phyloP scores from a whole-genome alignment of 1,140 invertebrate genomes.

The Steinernema khuongi region DNA sequence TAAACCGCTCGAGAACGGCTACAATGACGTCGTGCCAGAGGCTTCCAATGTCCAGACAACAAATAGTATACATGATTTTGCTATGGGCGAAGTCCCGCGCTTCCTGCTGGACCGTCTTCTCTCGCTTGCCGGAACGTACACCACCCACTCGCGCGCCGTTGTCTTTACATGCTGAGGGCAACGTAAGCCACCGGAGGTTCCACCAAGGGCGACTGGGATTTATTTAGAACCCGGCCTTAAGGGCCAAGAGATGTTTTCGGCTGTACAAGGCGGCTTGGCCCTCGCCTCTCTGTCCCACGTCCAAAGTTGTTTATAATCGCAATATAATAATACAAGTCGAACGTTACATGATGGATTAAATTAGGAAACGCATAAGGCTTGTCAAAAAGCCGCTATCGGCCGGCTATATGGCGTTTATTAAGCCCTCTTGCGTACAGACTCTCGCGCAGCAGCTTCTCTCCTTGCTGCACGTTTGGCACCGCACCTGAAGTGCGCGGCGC shows the following conservation, averaged over 20 bases:
- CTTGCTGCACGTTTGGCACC: neutral
- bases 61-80: conserved; percentile 12
- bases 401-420: neutral
- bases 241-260: neutral
- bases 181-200: too few relatives aligned
- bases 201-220: too few relatives aligned
- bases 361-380: conserved; percentile 9
- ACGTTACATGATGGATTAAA: conserved; percentile 11
- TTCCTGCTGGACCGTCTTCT: too few relatives aligned
- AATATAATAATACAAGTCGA: conserved; percentile 17
- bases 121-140: too few relatives aligned
- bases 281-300: neutral
- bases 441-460: neutral
- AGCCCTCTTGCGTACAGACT: neutral
- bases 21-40: neutral
- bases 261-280: neutral
- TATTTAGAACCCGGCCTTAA: too few relatives aligned
- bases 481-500: neutral
- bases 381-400: conserved; percentile 6
- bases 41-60: conserved; percentile 5
- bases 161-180: too few relatives aligned
- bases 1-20: conserved; percentile 1
- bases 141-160: too few relatives aligned
- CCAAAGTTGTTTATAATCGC: conserved; percentile 17
- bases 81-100: too few relatives aligned